Conservation (phyloP, 2,113 vertebrate species). For the Chloropsis cyanopogon region DNA sequence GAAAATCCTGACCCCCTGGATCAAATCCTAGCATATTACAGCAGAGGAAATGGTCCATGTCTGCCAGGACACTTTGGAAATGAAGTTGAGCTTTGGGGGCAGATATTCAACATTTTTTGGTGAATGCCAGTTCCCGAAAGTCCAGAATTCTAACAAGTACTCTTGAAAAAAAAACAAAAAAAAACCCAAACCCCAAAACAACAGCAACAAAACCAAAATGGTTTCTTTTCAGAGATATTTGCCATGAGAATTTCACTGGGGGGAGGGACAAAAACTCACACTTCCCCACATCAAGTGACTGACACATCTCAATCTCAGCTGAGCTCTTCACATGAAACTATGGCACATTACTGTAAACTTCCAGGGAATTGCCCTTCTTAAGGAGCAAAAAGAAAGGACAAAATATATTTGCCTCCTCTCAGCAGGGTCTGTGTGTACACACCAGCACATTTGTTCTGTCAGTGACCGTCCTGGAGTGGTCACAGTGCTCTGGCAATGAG, state of each 20-base stretch:
- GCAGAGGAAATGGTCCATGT: background rate
- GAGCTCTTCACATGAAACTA: background rate
- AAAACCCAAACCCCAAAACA: background rate
- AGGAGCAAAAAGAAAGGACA: background rate
- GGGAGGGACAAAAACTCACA: background rate
- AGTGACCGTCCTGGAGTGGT: background rate
- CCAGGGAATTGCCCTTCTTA: constrained; percentile 16
- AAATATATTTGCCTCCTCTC: constrained; percentile 3
- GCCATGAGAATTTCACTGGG: background rate
- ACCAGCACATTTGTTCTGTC: background rate
- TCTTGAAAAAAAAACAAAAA: background rate
- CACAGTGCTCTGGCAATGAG: background rate
- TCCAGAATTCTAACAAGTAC: background rate
- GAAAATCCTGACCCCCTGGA: background rate
- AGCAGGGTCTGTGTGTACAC: background rate
- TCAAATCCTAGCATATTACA: background rate
- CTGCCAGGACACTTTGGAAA: background rate
- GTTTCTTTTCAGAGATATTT: background rate
- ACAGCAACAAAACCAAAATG: background rate
- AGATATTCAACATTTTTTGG: background rate
- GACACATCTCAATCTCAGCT: background rate
- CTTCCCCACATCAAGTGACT: background rate
- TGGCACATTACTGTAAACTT: background rate
- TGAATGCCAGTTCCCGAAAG: background rate
- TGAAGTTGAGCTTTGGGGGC: background rate